Percentiles rank a stretch among this genome's conserved stretches.
These are phyloP conservation scores for Hydrotaea diabolus DNA, from an alignment of 2,888 invertebrate species.

Conservation along the genomic window DNA sequence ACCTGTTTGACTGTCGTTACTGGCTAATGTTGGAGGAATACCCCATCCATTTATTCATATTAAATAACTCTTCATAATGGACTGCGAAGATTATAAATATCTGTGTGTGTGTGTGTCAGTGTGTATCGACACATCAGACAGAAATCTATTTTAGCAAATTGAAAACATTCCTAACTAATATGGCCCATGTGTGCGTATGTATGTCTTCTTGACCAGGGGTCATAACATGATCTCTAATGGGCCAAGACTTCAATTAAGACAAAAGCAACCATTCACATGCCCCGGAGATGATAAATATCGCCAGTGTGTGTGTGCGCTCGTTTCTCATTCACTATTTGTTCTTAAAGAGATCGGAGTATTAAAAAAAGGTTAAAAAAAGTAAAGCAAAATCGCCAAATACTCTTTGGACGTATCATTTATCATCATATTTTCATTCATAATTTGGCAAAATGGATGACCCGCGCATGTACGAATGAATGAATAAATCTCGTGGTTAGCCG, in stretches of 20 bases:
- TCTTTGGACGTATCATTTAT: conserved; percentile 49
- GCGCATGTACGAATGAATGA: conserved; percentile 28
- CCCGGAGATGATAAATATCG: conserved; percentile 27
- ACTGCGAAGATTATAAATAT: neutral
- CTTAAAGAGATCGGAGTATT: neutral
- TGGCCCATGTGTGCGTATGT: neutral
- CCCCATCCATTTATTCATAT: neutral
- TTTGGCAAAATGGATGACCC: conserved; percentile 33
- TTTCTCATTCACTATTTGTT: neutral
- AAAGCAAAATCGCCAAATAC: neutral
- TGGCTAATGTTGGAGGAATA: neutral
- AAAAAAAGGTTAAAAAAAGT: neutral
- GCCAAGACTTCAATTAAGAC: conserved; percentile 37
- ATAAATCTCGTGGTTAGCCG: conserved; percentile 22
- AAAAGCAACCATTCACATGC: conserved; percentile 16
- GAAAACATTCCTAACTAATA: conserved; percentile 18
- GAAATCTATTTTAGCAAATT: neutral
- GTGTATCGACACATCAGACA: no score
- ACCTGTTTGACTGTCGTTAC: neutral
- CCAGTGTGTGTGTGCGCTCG: neutral
- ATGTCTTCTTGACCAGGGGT: conserved; percentile 34
- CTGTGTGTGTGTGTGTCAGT: neutral
- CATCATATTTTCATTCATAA: conserved; percentile 58
- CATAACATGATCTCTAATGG: conserved; percentile 41
- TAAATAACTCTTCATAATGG: conserved; percentile 3